phyloP scores from a whole-genome alignment of 2,888 invertebrate genomes.

The Pecten maximus region DNA sequence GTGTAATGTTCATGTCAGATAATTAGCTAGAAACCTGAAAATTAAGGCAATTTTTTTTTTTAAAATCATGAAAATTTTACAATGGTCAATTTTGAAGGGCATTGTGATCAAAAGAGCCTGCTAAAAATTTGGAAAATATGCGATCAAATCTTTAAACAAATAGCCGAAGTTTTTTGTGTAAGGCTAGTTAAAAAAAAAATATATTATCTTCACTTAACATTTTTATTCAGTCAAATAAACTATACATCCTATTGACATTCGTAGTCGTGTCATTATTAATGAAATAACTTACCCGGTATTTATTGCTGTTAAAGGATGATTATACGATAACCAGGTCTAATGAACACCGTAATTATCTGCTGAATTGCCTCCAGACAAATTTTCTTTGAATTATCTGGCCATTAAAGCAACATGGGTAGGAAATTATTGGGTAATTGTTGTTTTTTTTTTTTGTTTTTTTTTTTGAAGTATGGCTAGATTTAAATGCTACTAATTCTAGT shows the following conservation, averaged over 20 bases:
- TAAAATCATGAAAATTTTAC: too few species aligned
- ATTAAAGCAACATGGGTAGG: not conserved
- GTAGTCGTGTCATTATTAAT: not conserved
- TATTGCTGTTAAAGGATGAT: not conserved
- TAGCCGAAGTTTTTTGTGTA: not conserved
- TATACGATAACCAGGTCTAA: not conserved
- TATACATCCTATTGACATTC: conserved; percentile 7
- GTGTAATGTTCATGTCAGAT: too few species aligned
- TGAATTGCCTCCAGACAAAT: not conserved
- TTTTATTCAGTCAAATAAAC: not conserved
- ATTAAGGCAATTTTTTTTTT: too few species aligned
- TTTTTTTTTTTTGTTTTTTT: not conserved
- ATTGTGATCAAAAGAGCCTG: not conserved
- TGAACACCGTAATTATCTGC: not conserved
- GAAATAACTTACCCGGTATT: not conserved
- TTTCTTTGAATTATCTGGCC: not conserved
- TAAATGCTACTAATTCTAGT: not conserved
- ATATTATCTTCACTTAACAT: not conserved
- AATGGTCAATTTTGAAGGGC: not conserved
- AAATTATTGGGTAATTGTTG: not conserved
- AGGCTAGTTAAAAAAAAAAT: not conserved
- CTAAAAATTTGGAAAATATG: not conserved
- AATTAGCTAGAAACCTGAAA: too few species aligned
- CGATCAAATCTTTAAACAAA: not conserved
- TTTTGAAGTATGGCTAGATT: not conserved